Evolutionary conservation across 2,888 invertebrate species (phyloP).

Genomic region (Siphonodentalium dalli): DNA sequence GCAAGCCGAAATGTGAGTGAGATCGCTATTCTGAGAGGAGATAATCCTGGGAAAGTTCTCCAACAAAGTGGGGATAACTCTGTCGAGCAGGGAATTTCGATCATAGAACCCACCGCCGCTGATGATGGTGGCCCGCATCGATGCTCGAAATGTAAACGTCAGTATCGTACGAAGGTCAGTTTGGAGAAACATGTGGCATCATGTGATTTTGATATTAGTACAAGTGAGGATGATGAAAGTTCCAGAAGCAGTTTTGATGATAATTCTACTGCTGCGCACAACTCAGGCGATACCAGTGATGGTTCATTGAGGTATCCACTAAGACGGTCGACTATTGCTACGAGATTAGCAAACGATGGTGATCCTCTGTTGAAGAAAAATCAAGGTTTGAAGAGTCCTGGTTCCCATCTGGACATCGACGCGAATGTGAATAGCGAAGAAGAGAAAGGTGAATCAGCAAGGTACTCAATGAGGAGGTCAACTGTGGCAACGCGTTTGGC

Average conservation of each 20-base stretch:
- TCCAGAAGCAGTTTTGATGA: constrained; percentile 29
- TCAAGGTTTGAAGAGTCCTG: too few relatives aligned
- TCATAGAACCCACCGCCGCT: constrained; percentile 7
- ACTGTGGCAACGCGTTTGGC: too few relatives aligned
- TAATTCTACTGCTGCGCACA: too few relatives aligned
- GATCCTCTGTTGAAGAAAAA: too few relatives aligned
- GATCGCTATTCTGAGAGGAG: too few relatives aligned
- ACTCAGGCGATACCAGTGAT: too few relatives aligned
- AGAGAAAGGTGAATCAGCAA: too few relatives aligned
- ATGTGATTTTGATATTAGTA: constrained; percentile 65
- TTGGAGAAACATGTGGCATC: constrained; percentile 57
- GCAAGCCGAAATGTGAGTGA: constrained; percentile 2
- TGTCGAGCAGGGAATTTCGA: not conserved
- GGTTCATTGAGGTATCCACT: constrained; percentile 32
- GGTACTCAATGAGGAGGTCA: too few relatives aligned
- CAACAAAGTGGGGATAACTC: not conserved
- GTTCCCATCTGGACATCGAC: too few relatives aligned
- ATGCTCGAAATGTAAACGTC: constrained; percentile 84
- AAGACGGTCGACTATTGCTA: constrained; percentile 31
- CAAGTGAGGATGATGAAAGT: constrained; percentile 62
- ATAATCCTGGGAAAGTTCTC: constrained; percentile 4
- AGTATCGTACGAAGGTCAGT: constrained; percentile 64
- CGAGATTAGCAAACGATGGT: constrained; percentile 32
- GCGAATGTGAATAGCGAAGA: too few relatives aligned
- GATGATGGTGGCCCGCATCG: constrained; percentile 73